Conservation (phyloP, 2,888 invertebrate species). For the Drosophila nigritarsus region DNA sequence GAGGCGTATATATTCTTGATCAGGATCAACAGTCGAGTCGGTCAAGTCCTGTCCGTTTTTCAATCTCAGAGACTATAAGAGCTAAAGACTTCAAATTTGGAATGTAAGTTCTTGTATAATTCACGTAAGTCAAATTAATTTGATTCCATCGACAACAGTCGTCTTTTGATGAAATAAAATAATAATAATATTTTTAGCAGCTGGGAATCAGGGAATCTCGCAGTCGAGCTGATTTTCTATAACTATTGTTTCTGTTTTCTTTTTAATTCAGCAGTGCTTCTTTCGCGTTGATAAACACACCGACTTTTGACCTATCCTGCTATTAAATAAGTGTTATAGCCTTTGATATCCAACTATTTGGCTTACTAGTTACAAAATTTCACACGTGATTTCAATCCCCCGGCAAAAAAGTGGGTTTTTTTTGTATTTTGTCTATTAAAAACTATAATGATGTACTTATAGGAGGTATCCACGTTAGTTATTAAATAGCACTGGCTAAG, state of each 20-base stretch:
- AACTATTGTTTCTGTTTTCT: neutral
- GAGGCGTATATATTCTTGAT: neutral
- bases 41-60: neutral
- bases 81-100: neutral
- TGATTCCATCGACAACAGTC: neutral
- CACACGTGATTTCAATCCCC: neutral
- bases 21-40: neutral
- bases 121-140: neutral
- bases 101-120: neutral
- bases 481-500: neutral
- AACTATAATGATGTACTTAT: neutral
- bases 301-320: neutral
- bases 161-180: no score
- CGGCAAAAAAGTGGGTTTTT: neutral
- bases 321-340: neutral
- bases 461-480: neutral
- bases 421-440: neutral
- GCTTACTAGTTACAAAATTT: neutral
- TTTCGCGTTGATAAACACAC: neutral
- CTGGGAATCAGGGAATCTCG: no score
- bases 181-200: no score
- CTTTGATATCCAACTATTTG: neutral
- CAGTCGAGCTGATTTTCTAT: neutral
- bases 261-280: no score
- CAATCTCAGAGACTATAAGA: neutral